Percentiles rank a stretch among this genome's conserved stretches.
These are phyloP conservation scores for Oasisia sp. DNA, from an alignment of 2,888 invertebrate genomes.

Conservation along the genomic window DNA sequence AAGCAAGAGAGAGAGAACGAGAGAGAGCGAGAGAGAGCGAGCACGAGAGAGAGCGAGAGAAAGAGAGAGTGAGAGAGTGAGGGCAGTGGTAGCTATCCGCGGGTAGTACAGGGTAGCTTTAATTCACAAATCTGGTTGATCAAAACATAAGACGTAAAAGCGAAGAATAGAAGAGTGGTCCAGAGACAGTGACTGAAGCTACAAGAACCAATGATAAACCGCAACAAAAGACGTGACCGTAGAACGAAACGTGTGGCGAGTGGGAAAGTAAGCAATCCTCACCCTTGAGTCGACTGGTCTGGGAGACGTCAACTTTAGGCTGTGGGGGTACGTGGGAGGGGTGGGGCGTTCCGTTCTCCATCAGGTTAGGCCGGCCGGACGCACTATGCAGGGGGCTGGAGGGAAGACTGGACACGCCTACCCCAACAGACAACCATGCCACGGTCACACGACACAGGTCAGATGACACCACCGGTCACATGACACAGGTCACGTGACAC, in stretches of 20 bases:
- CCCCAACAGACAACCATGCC: conserved; percentile 13
- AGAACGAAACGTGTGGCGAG: background rate
- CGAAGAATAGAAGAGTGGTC: background rate
- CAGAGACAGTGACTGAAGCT: background rate
- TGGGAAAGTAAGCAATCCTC: conserved; percentile 31
- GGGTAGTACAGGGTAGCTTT: background rate
- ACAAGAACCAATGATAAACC: background rate
- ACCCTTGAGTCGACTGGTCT: conserved; percentile 56
- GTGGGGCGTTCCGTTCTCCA: conserved; percentile 28
- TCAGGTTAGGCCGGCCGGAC: background rate
- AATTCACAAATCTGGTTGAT: background rate
- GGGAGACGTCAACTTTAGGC: conserved; percentile 40
- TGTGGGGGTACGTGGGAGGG: conserved; percentile 9
- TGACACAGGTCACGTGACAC: background rate
- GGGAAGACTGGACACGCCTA: conserved; percentile 30
- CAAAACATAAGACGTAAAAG: background rate
- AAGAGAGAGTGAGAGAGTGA: too few species aligned
- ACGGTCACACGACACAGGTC: conserved; percentile 18
- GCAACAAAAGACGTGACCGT: background rate
- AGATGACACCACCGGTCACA: background rate
- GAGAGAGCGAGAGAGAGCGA: too few species aligned
- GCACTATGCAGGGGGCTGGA: conserved; percentile 29
- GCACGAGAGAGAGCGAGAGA: too few species aligned
- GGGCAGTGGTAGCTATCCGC: background rate
- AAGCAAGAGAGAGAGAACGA: too few species aligned